These are phyloP conservation scores for Sinocyclocheilus grahami DNA, from an alignment of 2,113 vertebrate genomes.

Conservation along the genomic window DNA sequence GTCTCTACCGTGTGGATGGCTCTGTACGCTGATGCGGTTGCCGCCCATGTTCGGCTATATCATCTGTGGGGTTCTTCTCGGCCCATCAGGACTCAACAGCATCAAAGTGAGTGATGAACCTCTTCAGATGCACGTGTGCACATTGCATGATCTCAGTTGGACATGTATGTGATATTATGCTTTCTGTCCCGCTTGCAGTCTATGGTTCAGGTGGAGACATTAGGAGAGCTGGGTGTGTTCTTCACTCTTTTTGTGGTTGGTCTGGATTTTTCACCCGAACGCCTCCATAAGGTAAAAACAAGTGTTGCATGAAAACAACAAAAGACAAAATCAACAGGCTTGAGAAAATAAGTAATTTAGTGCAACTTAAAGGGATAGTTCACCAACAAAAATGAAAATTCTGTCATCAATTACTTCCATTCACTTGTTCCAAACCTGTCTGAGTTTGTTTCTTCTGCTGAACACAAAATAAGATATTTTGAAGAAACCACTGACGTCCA, in stretches of 20 bases:
- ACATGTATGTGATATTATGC: not conserved
- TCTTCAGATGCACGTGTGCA: not conserved
- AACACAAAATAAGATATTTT: too few species aligned
- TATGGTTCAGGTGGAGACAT: constrained; percentile 95
- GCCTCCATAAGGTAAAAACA: constrained; percentile 87
- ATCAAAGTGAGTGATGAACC: constrained; percentile 83
- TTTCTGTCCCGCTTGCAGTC: constrained; percentile 75
- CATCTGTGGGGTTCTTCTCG: constrained; percentile 91
- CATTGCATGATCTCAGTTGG: too few species aligned
- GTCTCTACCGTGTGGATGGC: constrained; percentile 94
- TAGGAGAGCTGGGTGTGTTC: constrained; percentile 96
- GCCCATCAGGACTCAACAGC: constrained; percentile 92
- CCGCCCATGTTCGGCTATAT: constrained; percentile 98
- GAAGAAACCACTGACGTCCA: too few species aligned
- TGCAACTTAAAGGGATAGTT: too few species aligned
- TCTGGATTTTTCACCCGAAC: constrained; percentile 96
- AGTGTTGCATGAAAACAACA: too few species aligned
- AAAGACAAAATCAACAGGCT: too few species aligned
- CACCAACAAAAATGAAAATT: too few species aligned
- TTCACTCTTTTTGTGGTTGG: constrained; percentile 99
- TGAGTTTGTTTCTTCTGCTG: too few species aligned
- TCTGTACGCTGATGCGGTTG: constrained; percentile 86
- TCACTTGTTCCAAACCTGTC: too few species aligned
- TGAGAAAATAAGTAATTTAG: too few species aligned
- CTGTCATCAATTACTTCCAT: too few species aligned